These are phyloP conservation scores for Piaya cayana DNA, from an alignment of 2,113 vertebrate genomes.

Conservation along the genomic window DNA sequence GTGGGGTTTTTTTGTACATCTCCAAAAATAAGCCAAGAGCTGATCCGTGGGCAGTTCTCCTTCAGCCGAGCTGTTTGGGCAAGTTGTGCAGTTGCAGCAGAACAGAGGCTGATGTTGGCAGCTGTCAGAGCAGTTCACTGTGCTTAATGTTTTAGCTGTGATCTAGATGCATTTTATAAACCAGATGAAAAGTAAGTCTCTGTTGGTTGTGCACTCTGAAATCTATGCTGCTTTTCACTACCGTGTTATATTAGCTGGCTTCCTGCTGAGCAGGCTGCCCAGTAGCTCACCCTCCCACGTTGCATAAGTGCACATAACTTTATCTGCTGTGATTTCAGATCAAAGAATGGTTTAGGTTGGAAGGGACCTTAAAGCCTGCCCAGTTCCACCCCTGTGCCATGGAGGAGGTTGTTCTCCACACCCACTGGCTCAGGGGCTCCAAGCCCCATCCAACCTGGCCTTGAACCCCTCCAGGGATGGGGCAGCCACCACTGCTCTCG, in stretches of 20 bases:
- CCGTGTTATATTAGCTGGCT: background rate
- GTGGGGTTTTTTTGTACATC: background rate
- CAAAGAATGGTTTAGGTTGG: no score
- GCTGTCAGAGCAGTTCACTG: background rate
- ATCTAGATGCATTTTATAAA: background rate
- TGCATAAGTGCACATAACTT: background rate
- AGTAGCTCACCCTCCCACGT: background rate
- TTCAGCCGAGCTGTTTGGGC: background rate
- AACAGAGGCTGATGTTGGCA: background rate
- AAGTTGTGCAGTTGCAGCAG: accelerated
- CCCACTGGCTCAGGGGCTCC: no score
- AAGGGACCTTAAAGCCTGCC: no score
- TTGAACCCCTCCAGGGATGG: no score
- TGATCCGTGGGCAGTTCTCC: background rate
- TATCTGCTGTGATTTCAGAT: background rate
- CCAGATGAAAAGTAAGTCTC: background rate
- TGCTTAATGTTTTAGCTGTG: accelerated
- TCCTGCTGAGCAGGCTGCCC: background rate
- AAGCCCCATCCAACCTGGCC: no score
- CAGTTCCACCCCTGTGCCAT: no score
- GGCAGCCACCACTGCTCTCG: no score
- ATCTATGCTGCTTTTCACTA: background rate
- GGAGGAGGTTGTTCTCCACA: no score
- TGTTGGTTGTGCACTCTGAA: background rate
- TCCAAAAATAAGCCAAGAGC: background rate